Base-by-base conservation (phyloP, 2,113 vertebrate genomes). In the Oncorhynchus nerka region DNA sequence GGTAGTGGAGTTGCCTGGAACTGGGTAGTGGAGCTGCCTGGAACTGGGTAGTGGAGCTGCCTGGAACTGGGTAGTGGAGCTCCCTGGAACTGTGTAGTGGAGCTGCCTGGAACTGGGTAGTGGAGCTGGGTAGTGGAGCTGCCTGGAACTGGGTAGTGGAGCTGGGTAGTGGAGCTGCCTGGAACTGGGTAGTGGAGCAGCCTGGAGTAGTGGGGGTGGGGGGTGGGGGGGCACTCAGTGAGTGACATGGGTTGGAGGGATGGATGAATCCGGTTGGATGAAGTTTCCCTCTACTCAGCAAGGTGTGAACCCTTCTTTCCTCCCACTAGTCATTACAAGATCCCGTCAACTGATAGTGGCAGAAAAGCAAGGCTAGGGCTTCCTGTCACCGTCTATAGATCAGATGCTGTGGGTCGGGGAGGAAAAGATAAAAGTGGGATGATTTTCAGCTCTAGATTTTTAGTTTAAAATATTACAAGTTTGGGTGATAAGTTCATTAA, bases 271-370 rank as follows among this genome's bases (percentile, higher is more conserved):
- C 64, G 1, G 32, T 34, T 48, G 87, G 86, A 89, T 89, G 80
- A 84, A 82, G 87, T 89, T 92, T 83, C 81, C n/a, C n/a, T 85
- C 87, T 88, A 87, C 81, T 85, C 86, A 71, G 77, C 76, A 81
- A 91, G 81, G 87, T 85, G 86, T 84, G 86, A 87, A 91, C 85
- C 81, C 80, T 76, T 83, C 81, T 81, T 76, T 84, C 81, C 84
- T 84, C 78, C 84, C 75, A 73, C 87, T 84, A 81, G 80, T 76
- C 80, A 79, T 80, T 81, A 68, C 67, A 75, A 90, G 86, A 92
- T 89, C 70, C 32, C 32, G 0, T 34, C 32, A 28, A 68, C 83
- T 85, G 88, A 90, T 90, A 83, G 32, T 26, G 73, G 16, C 16
- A 34, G 5, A 5, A 34, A 6, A 6, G 32, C 32, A 32, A 34